Evolutionary conservation across 2,888 invertebrate species (phyloP), one percentile per base, ranked within the genome.

Genomic region (Lumbricus terrestris): DNA sequence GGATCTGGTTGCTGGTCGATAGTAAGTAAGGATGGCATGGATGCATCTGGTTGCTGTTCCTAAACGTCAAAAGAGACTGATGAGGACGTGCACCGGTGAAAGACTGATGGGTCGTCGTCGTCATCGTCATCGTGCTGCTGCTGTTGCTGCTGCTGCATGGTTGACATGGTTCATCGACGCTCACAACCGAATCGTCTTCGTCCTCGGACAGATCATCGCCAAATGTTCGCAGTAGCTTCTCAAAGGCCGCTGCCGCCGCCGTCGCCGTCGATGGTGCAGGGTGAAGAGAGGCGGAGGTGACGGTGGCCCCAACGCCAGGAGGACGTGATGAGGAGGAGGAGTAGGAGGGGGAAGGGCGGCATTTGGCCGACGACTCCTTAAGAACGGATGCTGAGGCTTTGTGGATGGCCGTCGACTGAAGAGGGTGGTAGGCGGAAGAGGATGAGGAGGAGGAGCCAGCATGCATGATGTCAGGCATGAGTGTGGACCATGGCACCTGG

Each of bases 181-280:
- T 90, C 16, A 90, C 85, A 29, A 90, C 85, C 20, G 90, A 54
- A 29, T 88, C 42, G 42, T 90, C 85, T 34, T 89, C 89, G 4
- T 89, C 89, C 34, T 89, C 89, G n/a, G 89, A 89, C 35, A 40
- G 34, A 34, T 89, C 89, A 34, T 89, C 89, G 23, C 89, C 89
- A 38, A 89, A 89, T 40, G 89, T 69, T 54, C 38, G 47, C 33
- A 47, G 82, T 16, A 89, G 89, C 18, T 89, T 89, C 38, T 89
- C 82, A 38, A 89, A 89, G 8, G 89, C 35, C 82, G 69, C 69
- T 20, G 47, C 47, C 20, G 47, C 47, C 18, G 47, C 20, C 6
- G 47, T 3, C 6, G 47, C 20, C 5, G 47, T 23, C 18, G 47
- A 6, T 40, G 40, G 40, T 11, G 40, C 40, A 40, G 40, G 40